Evolutionary conservation across 2,888 invertebrate genomes (phyloP), one percentile per base, ranked within the genome.

Genomic region (Hofmannophila pseudospretella): DNA sequence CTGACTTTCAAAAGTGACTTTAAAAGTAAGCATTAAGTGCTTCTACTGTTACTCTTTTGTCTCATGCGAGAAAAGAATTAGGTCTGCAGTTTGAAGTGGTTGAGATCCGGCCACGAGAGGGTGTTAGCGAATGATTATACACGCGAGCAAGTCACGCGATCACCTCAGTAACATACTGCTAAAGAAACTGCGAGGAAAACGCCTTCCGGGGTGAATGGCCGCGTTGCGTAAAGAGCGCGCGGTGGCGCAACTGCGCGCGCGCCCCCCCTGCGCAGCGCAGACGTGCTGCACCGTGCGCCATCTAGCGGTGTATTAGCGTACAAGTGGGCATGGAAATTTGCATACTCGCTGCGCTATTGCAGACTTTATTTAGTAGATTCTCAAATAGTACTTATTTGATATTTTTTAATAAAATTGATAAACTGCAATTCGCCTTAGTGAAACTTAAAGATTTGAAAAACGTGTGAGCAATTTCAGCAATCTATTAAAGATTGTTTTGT

Each of bases 201-300:
- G 79, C 69, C 84, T 86, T 85, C 86, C 86, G 86, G 85, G 86
- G 85, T 86, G 73, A 86, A 84, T 53, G 82, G 68, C 79, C 84
- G 67, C 60, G 79, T 86, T 86, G 86, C 85, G 84, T 82, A 85
- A 85, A 84, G 67, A 64, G 67, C 47, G 23, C 43, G 52, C 55
- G 63, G 54, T 62, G 75, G 80, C 75, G 80, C 77, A 78, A 67
- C 60, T 58, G 64, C 60, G 61, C 64, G 57, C 59, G 66, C 68
- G 64, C 68, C 63, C 56, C 64, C 58, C 50, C 49, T 22, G 38
- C 41, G 33, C 45, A 44, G 50, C 43, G 35, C 39, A 44, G 49
- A 46, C 51, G 46, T 47, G 48, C 52, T 53, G 34, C 48, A 42
- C 52, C 45, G 51, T 54, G 46, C 53, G 69, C 66, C 77, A 77